A percentile compares a stretch with the other conserved stretches of the same genome.
phyloP scores from a whole-genome alignment of 2,888 invertebrate genomes.

The Acronicta leporina region DNA sequence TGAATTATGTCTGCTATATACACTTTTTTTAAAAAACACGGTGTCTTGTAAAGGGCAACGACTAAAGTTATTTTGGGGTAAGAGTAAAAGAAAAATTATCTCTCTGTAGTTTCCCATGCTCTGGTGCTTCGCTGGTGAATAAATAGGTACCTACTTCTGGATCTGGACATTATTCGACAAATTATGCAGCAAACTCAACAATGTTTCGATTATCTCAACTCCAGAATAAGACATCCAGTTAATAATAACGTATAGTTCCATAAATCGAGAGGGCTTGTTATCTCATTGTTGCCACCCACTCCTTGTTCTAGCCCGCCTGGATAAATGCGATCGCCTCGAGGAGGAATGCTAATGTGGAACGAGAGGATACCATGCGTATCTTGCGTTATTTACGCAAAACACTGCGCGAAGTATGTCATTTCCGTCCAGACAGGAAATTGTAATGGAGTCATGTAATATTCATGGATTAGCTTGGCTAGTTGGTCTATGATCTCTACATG shows the following conservation, averaged over 20 bases:
- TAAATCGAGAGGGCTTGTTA: slow-evolving; percentile 59
- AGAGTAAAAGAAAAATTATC: no score
- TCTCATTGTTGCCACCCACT: slow-evolving; percentile 57
- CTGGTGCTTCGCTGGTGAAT: no score
- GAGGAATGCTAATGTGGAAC: slow-evolving; percentile 38
- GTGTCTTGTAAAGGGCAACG: no score
- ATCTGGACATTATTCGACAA: no score
- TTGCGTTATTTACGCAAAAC: slow-evolving; percentile 34
- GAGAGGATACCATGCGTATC: slow-evolving; percentile 14
- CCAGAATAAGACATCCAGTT: slow-evolving; percentile 45
- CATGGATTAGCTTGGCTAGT: slow-evolving; percentile 5
- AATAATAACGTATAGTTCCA: slow-evolving; percentile 41
- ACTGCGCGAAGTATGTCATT: slow-evolving; percentile 16
- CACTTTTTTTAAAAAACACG: no score
- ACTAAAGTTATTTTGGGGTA: no score
- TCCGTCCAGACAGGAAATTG: slow-evolving; percentile 43
- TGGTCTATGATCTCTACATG: slow-evolving; percentile 9
- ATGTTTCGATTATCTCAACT: slow-evolving; percentile 18
- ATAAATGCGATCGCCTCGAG: slow-evolving; percentile 47
- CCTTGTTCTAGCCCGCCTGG: slow-evolving; percentile 30
- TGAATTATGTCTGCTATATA: no score
- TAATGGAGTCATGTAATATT: slow-evolving; percentile 17
- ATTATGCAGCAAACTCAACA: no score
- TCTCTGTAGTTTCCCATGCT: no score
- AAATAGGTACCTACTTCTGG: no score